Percentiles rank a stretch among this genome's conserved stretches.
phyloP scores from a whole-genome alignment of 1,140 invertebrate species.

The Acromyrmex charruanus region DNA sequence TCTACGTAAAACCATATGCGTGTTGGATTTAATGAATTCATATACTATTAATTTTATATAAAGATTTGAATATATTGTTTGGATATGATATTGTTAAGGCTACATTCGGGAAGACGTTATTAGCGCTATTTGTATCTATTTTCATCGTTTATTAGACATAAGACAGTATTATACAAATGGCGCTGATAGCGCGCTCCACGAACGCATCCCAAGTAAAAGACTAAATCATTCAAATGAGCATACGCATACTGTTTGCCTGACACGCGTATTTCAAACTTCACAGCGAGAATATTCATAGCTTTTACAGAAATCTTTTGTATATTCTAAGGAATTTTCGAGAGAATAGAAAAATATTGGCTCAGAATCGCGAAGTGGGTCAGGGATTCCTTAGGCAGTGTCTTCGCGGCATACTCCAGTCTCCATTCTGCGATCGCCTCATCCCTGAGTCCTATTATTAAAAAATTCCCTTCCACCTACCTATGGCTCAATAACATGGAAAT shows the following conservation, averaged over 20 bases:
- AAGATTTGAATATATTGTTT: background rate
- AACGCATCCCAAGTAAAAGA: background rate
- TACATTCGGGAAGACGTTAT: too few species aligned
- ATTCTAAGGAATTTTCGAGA: constrained; percentile 52
- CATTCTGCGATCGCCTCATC: constrained; percentile 69
- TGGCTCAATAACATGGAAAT: constrained; percentile 74
- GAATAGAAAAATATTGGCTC: constrained; percentile 74
- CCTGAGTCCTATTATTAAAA: constrained; percentile 71
- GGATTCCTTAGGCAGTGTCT: constrained; percentile 74
- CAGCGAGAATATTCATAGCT: constrained; percentile 65
- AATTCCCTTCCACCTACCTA: constrained; percentile 72
- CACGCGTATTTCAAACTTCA: constrained; percentile 7
- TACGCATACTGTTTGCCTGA: constrained; percentile 20
- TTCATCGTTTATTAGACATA: too few species aligned
- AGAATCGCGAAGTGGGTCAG: constrained; percentile 68
- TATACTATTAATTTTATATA: too few species aligned
- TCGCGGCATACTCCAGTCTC: constrained; percentile 66
- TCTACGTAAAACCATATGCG: too few species aligned
- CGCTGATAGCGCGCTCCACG: too few species aligned
- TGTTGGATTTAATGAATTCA: background rate
- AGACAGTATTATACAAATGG: too few species aligned
- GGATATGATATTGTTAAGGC: background rate
- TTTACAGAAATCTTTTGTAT: constrained; percentile 59
- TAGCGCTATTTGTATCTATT: too few species aligned
- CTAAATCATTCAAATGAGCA: constrained; percentile 9